Percentiles rank a stretch among this genome's conserved stretches.
Conservation (phyloP, 2,888 invertebrate species). For the Pyralis farinalis region DNA sequence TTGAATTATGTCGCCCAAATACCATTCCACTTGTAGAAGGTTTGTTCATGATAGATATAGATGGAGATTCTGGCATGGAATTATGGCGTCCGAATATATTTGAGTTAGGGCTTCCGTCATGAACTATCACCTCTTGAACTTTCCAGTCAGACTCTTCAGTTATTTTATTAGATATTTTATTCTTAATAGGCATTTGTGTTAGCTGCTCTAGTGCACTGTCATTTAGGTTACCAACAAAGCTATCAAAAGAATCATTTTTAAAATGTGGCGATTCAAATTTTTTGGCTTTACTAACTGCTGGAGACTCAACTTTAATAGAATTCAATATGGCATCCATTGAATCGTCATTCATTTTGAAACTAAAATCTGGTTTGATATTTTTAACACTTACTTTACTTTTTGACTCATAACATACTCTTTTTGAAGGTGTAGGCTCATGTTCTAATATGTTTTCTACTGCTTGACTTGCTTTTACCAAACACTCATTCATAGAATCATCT, state of each 20-base stretch:
- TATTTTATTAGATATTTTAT: slow-evolving; percentile 24
- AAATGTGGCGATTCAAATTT: slow-evolving; percentile 47
- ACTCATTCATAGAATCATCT: slow-evolving; percentile 77
- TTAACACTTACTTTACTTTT: slow-evolving; percentile 22
- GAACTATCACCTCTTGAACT: slow-evolving; percentile 44
- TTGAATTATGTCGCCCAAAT: slow-evolving; percentile 66
- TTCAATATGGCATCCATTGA: slow-evolving; percentile 65
- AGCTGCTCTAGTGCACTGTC: slow-evolving; percentile 65
- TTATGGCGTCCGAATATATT: slow-evolving; percentile 60
- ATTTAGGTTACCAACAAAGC: slow-evolving; percentile 64
- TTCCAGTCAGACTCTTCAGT: slow-evolving; percentile 38
- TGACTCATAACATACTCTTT: slow-evolving; percentile 36
- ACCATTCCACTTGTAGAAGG: slow-evolving; percentile 64
- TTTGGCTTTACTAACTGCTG: slow-evolving; percentile 40
- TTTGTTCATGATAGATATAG: slow-evolving; percentile 37
- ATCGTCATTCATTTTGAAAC: slow-evolving; percentile 54
- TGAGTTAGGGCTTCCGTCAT: slow-evolving; percentile 51
- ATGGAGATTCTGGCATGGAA: slow-evolving; percentile 74
- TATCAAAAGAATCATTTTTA: slow-evolving; percentile 74
- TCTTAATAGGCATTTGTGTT: slow-evolving; percentile 55
- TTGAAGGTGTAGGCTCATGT: slow-evolving; percentile 33
- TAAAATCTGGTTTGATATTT: slow-evolving; percentile 26
- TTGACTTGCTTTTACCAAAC: slow-evolving; percentile 69
- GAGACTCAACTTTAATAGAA: slow-evolving; percentile 60
- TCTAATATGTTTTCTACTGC: slow-evolving; percentile 59